A percentile compares a stretch with the other conserved stretches of the same genome.
Evolutionary conservation across 2,888 invertebrate species (phyloP).

Genomic region (Oxystoma pomonae): DNA sequence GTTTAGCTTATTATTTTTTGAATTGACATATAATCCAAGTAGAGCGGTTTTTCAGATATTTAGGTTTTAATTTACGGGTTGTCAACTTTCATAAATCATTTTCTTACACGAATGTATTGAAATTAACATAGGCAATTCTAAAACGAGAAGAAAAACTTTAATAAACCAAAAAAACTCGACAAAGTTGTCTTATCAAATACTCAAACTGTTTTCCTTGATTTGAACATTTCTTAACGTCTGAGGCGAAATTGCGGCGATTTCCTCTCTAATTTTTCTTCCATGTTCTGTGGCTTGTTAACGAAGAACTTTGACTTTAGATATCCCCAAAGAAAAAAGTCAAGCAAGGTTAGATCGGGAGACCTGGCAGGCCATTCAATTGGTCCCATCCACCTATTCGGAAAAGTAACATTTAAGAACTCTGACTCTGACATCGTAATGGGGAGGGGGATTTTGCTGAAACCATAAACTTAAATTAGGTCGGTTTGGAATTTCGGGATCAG

Average conservation of each 20-base stretch:
- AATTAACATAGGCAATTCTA: too few relatives aligned
- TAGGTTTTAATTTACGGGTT: too few relatives aligned
- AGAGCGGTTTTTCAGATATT: too few relatives aligned
- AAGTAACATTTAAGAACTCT: not conserved
- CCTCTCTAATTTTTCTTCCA: not conserved
- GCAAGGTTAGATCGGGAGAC: not conserved
- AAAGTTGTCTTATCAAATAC: not conserved
- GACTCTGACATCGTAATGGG: not conserved
- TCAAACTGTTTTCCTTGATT: not conserved
- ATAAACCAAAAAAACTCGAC: not conserved
- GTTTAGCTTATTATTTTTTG: too few relatives aligned
- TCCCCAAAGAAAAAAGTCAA: constrained; percentile 2
- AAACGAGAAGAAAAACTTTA: too few relatives aligned
- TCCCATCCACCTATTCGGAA: not conserved
- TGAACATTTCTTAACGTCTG: constrained; percentile 3
- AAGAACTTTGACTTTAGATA: not conserved
- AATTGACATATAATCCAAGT: too few relatives aligned
- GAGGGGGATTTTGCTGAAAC: not conserved
- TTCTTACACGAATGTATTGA: too few relatives aligned
- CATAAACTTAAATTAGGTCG: not conserved
- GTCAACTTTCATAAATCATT: too few relatives aligned
- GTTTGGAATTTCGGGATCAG: not conserved
- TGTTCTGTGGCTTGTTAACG: not conserved
- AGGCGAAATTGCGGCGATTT: constrained; percentile 3
- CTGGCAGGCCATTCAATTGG: constrained; percentile 2